A percentile compares a stretch with the other conserved stretches of the same genome.
Conservation (phyloP, 2,113 vertebrate genomes). For the Tragulus kanchil region DNA sequence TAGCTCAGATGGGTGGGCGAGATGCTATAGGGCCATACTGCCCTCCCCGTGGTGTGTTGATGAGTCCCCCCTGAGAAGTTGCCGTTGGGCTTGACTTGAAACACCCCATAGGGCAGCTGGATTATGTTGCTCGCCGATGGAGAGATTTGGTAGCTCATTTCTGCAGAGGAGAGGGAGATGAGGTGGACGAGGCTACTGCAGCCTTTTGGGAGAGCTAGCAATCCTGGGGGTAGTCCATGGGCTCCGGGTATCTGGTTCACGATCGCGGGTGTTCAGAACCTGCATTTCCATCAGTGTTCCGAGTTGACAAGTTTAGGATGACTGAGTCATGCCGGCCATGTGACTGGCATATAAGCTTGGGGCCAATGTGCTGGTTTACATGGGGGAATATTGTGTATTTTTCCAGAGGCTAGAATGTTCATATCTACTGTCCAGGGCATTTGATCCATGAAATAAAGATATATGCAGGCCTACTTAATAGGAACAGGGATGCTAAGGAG, state of each 20-base stretch:
- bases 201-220: not conserved
- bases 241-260: not conserved
- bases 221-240: not conserved
- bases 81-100: not conserved
- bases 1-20: not conserved
- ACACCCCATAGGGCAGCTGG: not conserved
- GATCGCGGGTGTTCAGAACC: not conserved
- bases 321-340: not conserved
- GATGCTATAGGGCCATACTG: not conserved
- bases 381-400: constrained; percentile 43
- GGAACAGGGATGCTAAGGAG: not conserved
- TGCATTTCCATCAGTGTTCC: constrained; percentile 4
- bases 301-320: constrained; percentile 25
- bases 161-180: not conserved
- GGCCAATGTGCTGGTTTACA: not conserved
- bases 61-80: not conserved
- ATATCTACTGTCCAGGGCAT: not conserved
- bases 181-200: not conserved
- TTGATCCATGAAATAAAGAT: not conserved
- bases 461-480: not conserved
- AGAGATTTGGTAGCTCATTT: not conserved
- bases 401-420: constrained; percentile 11
- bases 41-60: not conserved
- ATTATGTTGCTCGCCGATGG: not conserved
- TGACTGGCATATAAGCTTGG: not conserved